A percentile compares a stretch with the other conserved stretches of the same genome.
Conservation (phyloP, 2,888 invertebrate species). For the Ceriagrion tenellum region DNA sequence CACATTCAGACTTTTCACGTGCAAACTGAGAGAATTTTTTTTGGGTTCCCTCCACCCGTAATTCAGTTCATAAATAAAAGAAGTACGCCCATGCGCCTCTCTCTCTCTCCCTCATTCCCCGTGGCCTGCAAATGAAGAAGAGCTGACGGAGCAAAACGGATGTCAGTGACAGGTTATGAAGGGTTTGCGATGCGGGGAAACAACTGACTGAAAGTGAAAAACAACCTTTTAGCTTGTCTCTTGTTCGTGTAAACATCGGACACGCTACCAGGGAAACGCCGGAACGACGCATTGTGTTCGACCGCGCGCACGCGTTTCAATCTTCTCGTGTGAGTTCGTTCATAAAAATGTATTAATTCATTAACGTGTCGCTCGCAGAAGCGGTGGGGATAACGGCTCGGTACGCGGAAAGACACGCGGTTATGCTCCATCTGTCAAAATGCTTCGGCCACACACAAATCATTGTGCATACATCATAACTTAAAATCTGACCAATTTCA, state of each 20-base stretch:
- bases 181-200: not conserved
- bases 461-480: no score
- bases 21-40: not conserved
- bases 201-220: not conserved
- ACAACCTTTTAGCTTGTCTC: not conserved
- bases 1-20: no score
- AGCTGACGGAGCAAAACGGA: not conserved
- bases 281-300: not conserved
- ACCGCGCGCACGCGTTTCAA: not conserved
- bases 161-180: conserved; percentile 5
- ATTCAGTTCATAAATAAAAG: not conserved
- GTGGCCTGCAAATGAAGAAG: not conserved
- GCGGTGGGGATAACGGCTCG: not conserved
- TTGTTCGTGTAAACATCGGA: not conserved
- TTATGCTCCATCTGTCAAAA: not conserved
- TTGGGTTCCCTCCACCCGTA: not conserved
- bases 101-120: no score
- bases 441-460: no score
- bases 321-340: not conserved
- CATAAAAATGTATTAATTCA: not conserved
- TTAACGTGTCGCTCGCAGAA: not conserved
- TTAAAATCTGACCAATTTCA: no score
- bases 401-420: not conserved
- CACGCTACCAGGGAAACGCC: not conserved
- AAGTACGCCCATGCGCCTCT: not conserved